Conservation (phyloP, 2,797 vertebrate genomes). For the Diceros bicornis region DNA sequence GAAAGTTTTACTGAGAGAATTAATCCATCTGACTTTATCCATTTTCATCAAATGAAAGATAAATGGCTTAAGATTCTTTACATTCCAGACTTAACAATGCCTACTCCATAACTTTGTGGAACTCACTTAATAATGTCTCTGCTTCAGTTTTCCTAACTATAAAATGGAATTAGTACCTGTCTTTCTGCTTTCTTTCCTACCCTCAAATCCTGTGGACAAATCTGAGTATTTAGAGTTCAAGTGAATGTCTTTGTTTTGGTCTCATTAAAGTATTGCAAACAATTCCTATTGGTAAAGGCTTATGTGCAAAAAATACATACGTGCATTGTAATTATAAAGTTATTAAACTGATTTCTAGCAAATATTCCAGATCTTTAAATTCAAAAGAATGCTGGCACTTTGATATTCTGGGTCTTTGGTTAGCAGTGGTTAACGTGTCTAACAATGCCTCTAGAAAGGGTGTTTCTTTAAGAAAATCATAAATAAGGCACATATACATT, state of each 20-base stretch:
- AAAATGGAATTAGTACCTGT: background rate
- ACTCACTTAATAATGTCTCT: background rate
- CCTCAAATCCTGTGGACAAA: background rate
- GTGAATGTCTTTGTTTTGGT: conserved; percentile 1
- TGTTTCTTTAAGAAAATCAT: background rate
- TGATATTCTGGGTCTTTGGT: background rate
- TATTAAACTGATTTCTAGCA: background rate
- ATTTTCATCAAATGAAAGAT: background rate
- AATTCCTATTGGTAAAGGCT: background rate
- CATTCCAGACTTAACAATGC: background rate
- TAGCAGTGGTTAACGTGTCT: background rate
- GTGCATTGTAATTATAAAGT: background rate
- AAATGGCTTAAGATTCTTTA: background rate
- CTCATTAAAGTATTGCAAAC: background rate
- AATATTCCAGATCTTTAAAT: background rate
- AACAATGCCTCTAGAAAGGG: background rate
- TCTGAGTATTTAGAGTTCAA: background rate
- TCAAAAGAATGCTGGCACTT: background rate
- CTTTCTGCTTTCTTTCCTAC: background rate
- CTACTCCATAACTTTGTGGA: background rate
- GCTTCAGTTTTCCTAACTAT: background rate
- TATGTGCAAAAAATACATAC: background rate
- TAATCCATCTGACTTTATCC: background rate
- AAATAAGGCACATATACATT: background rate
- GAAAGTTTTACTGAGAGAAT: background rate